A percentile compares a stretch with the other conserved stretches of the same genome.
phyloP scores from a whole-genome alignment of 2,113 vertebrate genomes.

The Cephalopterus ornatus region DNA sequence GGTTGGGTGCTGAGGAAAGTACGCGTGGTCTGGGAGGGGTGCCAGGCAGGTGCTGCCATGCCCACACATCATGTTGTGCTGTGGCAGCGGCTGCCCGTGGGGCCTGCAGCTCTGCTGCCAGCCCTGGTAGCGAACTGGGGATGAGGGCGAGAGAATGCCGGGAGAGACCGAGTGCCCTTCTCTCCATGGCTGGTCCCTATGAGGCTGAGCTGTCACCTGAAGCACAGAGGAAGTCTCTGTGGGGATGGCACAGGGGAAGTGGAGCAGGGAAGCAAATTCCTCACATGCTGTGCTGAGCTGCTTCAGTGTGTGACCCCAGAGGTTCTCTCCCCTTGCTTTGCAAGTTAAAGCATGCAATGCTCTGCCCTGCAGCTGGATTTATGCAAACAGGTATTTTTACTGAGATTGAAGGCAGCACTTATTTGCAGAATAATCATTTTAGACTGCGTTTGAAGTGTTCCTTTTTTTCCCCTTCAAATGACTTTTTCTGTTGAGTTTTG shows the following conservation, averaged over 20 bases:
- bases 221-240: neutral
- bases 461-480: neutral
- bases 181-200: fast-evolving
- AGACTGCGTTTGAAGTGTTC: neutral
- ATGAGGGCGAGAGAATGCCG: neutral
- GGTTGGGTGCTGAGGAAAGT: neutral
- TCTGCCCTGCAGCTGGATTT: neutral
- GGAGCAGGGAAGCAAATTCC: neutral
- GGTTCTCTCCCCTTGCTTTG: neutral
- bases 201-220: neutral
- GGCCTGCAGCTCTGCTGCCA: neutral
- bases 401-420: neutral
- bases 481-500: constrained; percentile 29
- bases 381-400: neutral
- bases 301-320: neutral
- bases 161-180: neutral
- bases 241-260: fast-evolving
- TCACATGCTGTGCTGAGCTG: neutral
- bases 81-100: fast-evolving
- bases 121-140: neutral
- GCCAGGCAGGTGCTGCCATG: neutral
- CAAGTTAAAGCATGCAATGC: neutral
- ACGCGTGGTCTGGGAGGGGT: neutral
- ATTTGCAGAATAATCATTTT: constrained; percentile 53
- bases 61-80: fast-evolving